phyloP scores from a whole-genome alignment of 1,140 invertebrate species.

The Pectinophora gossypiella region DNA sequence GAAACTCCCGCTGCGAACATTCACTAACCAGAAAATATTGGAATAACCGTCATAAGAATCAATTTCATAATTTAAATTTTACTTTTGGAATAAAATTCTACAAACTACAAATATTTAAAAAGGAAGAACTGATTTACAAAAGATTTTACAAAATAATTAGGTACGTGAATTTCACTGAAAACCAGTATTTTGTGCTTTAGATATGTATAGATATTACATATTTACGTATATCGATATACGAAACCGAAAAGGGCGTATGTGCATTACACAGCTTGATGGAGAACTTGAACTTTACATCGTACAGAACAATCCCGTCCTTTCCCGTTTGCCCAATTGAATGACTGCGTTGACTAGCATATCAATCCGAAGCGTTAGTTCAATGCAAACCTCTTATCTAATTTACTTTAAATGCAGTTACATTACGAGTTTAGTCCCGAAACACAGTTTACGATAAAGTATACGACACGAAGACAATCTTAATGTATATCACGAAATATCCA shows the following conservation, averaged over 20 bases:
- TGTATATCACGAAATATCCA: conserved; percentile 12
- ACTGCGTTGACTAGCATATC: conserved; percentile 22
- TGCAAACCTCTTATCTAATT: conserved; percentile 21
- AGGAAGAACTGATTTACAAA: conserved; percentile 22
- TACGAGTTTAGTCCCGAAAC: conserved; percentile 14
- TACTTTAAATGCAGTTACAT: conserved; percentile 30
- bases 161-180: conserved; percentile 15
- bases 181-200: conserved; percentile 24
- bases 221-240: background rate
- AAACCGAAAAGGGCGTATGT: background rate
- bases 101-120: conserved; percentile 22
- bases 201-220: conserved; percentile 28
- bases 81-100: conserved; percentile 18
- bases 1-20: conserved; percentile 15
- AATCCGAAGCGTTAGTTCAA: conserved; percentile 15
- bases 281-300: background rate
- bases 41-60: conserved; percentile 50
- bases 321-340: background rate
- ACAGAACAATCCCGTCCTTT: background rate
- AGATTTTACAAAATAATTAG: conserved; percentile 17
- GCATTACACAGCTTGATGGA: background rate
- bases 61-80: conserved; percentile 23
- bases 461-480: conserved; percentile 11
- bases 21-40: conserved; percentile 53
- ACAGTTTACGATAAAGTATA: conserved; percentile 13